phyloP scores from a whole-genome alignment of 2,888 invertebrate species.

The Teleogryllus oceanicus region DNA sequence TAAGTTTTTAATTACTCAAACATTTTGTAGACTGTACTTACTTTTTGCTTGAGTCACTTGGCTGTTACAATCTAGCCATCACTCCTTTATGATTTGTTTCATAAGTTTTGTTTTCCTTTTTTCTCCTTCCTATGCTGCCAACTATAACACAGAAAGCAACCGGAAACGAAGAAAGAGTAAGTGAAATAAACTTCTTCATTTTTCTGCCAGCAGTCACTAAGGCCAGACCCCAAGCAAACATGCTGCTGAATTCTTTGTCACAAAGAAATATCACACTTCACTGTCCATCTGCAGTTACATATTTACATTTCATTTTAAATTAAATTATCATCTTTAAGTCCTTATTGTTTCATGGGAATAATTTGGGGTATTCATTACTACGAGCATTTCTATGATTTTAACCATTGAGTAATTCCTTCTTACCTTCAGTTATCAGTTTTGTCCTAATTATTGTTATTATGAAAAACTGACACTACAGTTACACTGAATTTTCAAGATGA shows the following conservation, averaged over 20 bases:
- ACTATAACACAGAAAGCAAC: conserved; percentile 52
- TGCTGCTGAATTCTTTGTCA: conserved; percentile 30
- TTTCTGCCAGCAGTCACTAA: conserved; percentile 41
- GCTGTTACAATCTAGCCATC: background rate
- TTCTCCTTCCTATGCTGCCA: conserved; percentile 31
- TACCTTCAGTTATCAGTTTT: too few relatives aligned
- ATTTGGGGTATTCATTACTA: background rate
- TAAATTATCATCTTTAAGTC: too few relatives aligned
- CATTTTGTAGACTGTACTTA: background rate
- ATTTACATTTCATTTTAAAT: too few relatives aligned
- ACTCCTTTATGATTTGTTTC: conserved; percentile 25
- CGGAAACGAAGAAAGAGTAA: conserved; percentile 67
- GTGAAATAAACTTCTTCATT: conserved; percentile 44
- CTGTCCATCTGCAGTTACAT: too few relatives aligned
- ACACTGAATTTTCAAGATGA: background rate
- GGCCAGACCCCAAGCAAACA: conserved; percentile 28
- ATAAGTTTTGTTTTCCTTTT: conserved; percentile 35
- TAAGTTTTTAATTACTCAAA: background rate
- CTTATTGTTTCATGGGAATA: background rate
- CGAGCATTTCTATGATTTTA: background rate
- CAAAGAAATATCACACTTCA: conserved; percentile 28
- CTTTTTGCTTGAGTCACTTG: background rate
- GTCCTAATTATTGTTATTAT: background rate
- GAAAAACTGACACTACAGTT: background rate
- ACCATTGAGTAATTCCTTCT: too few relatives aligned